Evolutionary conservation across 2,888 invertebrate genomes (phyloP), one percentile per base, ranked within the genome.

Genomic region (Ecdyonurus torrentis): DNA sequence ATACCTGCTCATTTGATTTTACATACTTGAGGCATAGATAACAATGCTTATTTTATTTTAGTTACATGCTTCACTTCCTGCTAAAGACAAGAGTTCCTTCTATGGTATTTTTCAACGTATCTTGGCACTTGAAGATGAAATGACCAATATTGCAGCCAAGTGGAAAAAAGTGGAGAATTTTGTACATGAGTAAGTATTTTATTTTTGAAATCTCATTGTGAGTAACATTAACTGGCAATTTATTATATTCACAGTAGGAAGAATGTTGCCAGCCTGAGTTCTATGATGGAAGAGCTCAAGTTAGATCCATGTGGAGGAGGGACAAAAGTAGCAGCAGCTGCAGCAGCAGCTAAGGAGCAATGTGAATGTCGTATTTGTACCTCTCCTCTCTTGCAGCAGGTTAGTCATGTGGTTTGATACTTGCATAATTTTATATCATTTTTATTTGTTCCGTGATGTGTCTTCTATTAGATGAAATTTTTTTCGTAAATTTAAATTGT

Each of bases 101-200:
- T 72, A 75, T 64, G 71, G 71, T 23, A 70, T 81, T 58, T 75
- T 81, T 64, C 76, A 78, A 65, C 76, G 78, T 62, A 81, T 80
- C 71, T 72, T 80, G 63, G 76, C 77, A 64, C 81, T 82, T 70
- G 79, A 81, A 64, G 78, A 81, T 69, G 81, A 82, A 69, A 82
- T 82, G 78, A 78, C 78, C 61, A 75, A 76, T 64, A 77, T 82
- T 59, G 76, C 77, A 63, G 76, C 77, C 25, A 73, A 79, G 64
- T 82, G 82, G 79, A 74, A 77, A 24, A 80, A 81, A 68, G 78
- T 79, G 59, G 80, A 80, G 68, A 59, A 50, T 20, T 23, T 63
- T 23, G 63, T 59, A 18, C 59, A 63, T 24, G 59, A 63, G 63
- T 63, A 24, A 59, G 62, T 24, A 2, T 15, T 55, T 52, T 7